A percentile compares a stretch with the other conserved stretches of the same genome.
Conservation (phyloP, 2,797 vertebrate genomes). For the Ispidina lecontei region DNA sequence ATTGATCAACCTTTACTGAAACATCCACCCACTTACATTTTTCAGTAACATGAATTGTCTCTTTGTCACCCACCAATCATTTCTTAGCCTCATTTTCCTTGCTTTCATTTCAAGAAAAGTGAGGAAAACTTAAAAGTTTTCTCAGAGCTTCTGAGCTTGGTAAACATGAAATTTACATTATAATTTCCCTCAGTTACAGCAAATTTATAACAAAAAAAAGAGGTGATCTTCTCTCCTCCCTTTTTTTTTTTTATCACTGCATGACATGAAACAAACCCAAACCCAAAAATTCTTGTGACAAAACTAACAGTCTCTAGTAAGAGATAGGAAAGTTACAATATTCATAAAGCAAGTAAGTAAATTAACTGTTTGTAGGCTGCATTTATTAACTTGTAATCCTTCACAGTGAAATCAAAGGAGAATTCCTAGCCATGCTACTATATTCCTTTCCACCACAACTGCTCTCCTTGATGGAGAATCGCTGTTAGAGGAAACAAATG, state of each 20-base stretch:
- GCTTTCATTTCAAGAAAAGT: neutral
- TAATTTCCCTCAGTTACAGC: neutral
- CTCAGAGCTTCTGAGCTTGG: neutral
- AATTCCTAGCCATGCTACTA: neutral
- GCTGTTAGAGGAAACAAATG: neutral
- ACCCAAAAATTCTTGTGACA: neutral
- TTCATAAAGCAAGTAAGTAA: neutral
- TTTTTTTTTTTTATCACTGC: neutral
- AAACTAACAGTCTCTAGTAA: neutral
- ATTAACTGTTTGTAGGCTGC: neutral
- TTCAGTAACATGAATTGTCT: neutral
- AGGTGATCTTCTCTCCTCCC: neutral
- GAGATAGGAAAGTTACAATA: neutral
- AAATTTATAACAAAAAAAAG: neutral
- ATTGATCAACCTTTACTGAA: neutral
- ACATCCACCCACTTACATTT: neutral
- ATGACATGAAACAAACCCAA: neutral
- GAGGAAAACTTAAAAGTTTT: neutral
- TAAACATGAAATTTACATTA: neutral
- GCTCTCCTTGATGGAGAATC: neutral
- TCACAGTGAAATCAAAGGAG: neutral
- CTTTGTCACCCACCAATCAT: neutral
- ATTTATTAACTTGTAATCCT: neutral
- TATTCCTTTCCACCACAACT: neutral
- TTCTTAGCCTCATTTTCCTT: slow-evolving; percentile 2